These are phyloP conservation scores for Antrozous pallidus DNA, from an alignment of 2,797 vertebrate species.

Conservation along the genomic window DNA sequence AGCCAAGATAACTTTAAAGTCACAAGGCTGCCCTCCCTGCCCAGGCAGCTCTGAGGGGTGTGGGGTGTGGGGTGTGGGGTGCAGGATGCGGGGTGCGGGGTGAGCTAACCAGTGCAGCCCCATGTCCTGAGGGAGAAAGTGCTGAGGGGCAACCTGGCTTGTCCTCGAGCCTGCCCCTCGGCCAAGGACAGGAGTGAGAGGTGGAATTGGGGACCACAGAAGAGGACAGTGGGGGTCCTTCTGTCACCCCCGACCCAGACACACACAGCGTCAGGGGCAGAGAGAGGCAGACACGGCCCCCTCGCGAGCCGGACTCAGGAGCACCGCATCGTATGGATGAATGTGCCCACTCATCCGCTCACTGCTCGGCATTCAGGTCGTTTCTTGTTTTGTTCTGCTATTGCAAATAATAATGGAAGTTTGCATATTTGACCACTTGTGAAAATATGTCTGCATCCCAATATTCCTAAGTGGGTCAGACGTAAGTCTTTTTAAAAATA, in stretches of 20 bases:
- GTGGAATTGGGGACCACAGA: neutral
- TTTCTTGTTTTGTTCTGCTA: neutral
- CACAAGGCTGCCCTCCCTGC: neutral
- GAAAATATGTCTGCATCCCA: neutral
- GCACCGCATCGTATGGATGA: fast-evolving
- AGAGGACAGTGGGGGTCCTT: neutral
- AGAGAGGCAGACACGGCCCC: too few species aligned
- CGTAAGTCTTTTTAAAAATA: neutral
- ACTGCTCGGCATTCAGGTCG: too few species aligned
- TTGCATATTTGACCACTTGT: neutral
- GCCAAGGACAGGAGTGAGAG: neutral
- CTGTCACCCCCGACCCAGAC: too few species aligned
- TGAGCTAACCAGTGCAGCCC: neutral
- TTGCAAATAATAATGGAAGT: neutral
- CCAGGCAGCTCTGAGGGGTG: neutral
- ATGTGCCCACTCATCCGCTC: neutral
- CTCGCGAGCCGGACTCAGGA: neutral
- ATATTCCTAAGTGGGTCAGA: neutral
- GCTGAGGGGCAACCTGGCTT: neutral
- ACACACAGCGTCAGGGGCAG: neutral
- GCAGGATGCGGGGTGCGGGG: too few species aligned
- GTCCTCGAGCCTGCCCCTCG: neutral
- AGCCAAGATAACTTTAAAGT: neutral
- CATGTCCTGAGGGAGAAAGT: neutral
- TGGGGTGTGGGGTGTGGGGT: neutral